A percentile compares a stretch with the other conserved stretches of the same genome.
Evolutionary conservation across 2,888 invertebrate species (phyloP).

Genomic region (Harmothoe impar): DNA sequence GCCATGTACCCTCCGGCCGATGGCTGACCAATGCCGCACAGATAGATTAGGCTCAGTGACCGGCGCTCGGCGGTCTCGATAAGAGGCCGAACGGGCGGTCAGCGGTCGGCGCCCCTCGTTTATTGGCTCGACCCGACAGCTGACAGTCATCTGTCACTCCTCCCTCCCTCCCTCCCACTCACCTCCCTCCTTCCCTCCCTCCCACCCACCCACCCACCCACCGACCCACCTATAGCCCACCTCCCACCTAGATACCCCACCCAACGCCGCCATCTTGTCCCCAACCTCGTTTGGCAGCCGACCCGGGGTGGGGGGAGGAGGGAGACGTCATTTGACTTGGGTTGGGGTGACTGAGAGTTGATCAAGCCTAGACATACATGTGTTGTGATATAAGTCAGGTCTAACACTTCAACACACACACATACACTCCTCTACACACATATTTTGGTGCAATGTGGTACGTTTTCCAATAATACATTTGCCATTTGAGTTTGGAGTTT

Average conservation of each 20-base stretch:
- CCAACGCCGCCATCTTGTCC: background rate
- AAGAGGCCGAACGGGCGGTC: slow-evolving; percentile 17
- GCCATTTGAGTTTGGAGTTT: too few species aligned
- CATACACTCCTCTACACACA: too few species aligned
- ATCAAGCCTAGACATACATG: slow-evolving; percentile 36
- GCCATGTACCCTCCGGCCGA: background rate
- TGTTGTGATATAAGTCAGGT: slow-evolving; percentile 31
- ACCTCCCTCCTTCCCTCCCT: background rate
- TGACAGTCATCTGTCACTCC: slow-evolving; percentile 32
- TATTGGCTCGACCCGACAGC: slow-evolving; percentile 37
- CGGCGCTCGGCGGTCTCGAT: background rate
- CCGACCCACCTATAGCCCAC: background rate
- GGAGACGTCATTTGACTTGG: background rate
- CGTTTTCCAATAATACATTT: too few species aligned
- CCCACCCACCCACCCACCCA: background rate
- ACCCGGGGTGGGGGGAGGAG: too few species aligned
- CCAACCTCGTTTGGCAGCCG: background rate
- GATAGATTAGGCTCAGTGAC: slow-evolving; percentile 46
- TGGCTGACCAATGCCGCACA: slow-evolving; percentile 7
- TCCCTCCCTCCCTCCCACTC: background rate
- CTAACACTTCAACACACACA: background rate
- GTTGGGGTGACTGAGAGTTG: background rate
- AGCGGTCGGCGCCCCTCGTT: slow-evolving; percentile 16
- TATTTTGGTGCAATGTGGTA: too few species aligned
- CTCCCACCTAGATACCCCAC: background rate